Evolutionary conservation across 2,797 vertebrate genomes (phyloP).

Genomic region (Apogon hyalosoma): DNA sequence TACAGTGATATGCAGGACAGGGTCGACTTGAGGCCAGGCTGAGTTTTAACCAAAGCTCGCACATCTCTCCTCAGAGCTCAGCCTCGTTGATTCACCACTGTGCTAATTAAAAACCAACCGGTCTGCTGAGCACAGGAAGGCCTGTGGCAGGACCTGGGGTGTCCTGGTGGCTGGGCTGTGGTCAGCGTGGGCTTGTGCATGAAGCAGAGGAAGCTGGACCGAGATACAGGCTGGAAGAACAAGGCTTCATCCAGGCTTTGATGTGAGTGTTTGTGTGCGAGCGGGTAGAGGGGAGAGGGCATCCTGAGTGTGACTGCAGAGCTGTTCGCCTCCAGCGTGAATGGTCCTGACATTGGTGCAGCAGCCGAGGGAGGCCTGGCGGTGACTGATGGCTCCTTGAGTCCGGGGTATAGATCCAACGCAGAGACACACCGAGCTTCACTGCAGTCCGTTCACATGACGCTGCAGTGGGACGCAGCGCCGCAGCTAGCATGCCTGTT

Average conservation of each 20-base stretch:
- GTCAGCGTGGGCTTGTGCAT: conserved; percentile 28
- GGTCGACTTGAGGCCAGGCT: conserved; percentile 43
- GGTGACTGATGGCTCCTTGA: conserved; percentile 56
- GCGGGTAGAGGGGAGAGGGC: conserved; percentile 11
- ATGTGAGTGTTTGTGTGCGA: neutral
- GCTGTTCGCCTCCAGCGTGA: conserved; percentile 16
- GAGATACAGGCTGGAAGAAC: conserved; percentile 3
- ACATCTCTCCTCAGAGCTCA: conserved; percentile 48
- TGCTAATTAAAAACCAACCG: conserved; percentile 71
- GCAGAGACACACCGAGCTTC: conserved; percentile 34
- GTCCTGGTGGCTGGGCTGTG: conserved; percentile 28
- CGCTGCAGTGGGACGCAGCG: conserved; percentile 51
- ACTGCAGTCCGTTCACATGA: conserved; percentile 50
- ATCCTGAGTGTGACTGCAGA: conserved; percentile 19
- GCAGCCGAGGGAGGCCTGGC: conserved; percentile 27
- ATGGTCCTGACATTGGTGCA: conserved; percentile 61
- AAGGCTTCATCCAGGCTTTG: neutral
- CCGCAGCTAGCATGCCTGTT: conserved; percentile 28
- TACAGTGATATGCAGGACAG: conserved; percentile 31
- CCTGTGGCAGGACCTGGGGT: conserved; percentile 55
- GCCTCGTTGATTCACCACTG: conserved; percentile 65
- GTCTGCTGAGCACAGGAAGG: conserved; percentile 65
- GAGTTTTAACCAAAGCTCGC: conserved; percentile 56
- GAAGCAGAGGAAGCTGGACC: conserved; percentile 17
- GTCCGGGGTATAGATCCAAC: conserved; percentile 48